These are phyloP conservation scores for Trinectes maculatus DNA, from an alignment of 2,113 vertebrate species.

Conservation along the genomic window DNA sequence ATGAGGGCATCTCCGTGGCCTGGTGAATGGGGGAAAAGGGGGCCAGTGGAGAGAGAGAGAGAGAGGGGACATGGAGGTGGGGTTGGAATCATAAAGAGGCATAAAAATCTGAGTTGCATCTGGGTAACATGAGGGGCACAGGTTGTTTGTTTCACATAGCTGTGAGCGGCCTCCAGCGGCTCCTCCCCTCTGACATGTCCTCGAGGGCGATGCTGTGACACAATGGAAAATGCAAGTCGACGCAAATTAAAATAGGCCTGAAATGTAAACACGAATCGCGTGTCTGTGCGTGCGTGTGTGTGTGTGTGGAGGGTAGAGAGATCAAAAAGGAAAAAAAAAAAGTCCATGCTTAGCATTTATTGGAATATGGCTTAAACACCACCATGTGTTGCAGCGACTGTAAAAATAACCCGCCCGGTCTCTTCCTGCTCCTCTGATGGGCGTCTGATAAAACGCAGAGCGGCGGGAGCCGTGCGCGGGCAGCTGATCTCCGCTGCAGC, in stretches of 20 bases:
- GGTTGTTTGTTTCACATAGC: constrained; percentile 48
- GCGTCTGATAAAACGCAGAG: constrained; percentile 45
- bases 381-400: constrained; percentile 75
- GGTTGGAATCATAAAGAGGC: constrained; percentile 47
- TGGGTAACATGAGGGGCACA: constrained; percentile 30
- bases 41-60: constrained; percentile 32
- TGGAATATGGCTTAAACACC: constrained; percentile 71
- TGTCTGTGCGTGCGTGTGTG: constrained; percentile 54
- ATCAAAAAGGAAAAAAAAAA: constrained; percentile 45
- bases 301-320: constrained; percentile 30
- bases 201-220: constrained; percentile 43
- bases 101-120: constrained; percentile 34
- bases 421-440: constrained; percentile 62
- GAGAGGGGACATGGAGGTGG: constrained; percentile 14
- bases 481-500: constrained; percentile 30
- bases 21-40: constrained; percentile 53
- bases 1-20: constrained; percentile 67
- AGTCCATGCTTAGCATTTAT: constrained; percentile 51
- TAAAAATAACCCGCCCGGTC: constrained; percentile 66
- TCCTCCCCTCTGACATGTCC: constrained; percentile 25
- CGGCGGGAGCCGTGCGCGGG: constrained; percentile 22
- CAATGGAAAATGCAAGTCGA: constrained; percentile 62
- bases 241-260: constrained; percentile 58
- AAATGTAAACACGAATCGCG: constrained; percentile 66
- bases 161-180: neutral